A percentile compares a stretch with the other conserved stretches of the same genome.
These are phyloP conservation scores for Tipula confusa DNA, from an alignment of 2,888 invertebrate species.

Conservation along the genomic window DNA sequence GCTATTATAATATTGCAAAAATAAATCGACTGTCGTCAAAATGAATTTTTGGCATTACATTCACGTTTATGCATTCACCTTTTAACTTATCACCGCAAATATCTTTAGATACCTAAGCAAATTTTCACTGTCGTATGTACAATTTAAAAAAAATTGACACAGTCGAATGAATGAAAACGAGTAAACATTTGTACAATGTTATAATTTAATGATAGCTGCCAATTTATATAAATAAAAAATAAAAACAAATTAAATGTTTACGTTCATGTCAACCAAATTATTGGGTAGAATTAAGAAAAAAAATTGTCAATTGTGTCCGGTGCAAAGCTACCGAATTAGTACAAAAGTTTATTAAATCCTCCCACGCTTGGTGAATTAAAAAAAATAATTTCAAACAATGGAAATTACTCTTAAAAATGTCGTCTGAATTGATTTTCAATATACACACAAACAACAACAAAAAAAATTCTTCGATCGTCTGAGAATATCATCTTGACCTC, in stretches of 20 bases:
- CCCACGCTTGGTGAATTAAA: background rate
- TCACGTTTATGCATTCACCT: background rate
- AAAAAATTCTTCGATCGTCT: background rate
- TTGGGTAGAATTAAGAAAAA: background rate
- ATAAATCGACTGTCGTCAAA: background rate
- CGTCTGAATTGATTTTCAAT: background rate
- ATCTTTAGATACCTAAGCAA: background rate
- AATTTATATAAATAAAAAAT: background rate
- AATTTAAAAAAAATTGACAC: conserved; percentile 12
- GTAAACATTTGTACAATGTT: background rate
- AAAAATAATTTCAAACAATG: background rate
- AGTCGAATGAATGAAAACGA: background rate
- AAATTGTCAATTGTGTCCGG: background rate
- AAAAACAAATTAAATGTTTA: background rate
- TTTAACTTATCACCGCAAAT: background rate
- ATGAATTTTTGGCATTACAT: background rate
- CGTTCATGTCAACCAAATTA: background rate
- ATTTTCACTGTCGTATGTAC: background rate
- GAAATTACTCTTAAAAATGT: background rate
- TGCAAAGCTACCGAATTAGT: background rate
- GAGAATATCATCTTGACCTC: conserved; percentile 25
- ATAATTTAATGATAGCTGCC: background rate
- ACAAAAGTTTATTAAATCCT: background rate
- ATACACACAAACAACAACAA: background rate
- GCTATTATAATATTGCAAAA: background rate